Evolutionary conservation across 2,113 vertebrate genomes (phyloP).

Genomic region (Rhynchopsitta pachyrhyncha): DNA sequence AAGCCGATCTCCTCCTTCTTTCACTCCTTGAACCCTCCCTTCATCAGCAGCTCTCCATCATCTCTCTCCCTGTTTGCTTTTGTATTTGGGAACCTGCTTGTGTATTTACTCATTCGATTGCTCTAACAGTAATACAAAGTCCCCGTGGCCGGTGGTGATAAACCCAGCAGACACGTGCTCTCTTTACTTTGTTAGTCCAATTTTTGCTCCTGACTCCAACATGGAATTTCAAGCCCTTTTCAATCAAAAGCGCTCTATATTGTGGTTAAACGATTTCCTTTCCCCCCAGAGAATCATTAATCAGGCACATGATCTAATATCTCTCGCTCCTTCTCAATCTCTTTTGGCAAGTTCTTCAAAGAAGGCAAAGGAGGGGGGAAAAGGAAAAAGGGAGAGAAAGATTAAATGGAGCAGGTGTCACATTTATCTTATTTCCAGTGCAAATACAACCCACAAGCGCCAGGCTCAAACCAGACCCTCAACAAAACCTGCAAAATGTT

Average conservation of each 20-base stretch:
- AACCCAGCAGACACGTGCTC: background rate
- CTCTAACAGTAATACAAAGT: background rate
- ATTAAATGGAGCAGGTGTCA: constrained; percentile 33
- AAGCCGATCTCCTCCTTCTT: background rate
- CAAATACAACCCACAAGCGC: constrained; percentile 53
- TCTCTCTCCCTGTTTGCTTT: background rate
- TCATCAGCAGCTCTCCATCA: background rate
- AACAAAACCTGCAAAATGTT: constrained; percentile 66
- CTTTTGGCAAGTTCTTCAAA: background rate
- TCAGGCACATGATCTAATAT: background rate
- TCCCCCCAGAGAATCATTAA: background rate
- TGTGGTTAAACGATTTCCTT: constrained; percentile 9
- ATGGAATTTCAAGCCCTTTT: background rate
- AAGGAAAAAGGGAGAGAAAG: background rate
- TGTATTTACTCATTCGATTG: background rate
- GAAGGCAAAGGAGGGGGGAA: background rate
- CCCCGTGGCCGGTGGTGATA: background rate
- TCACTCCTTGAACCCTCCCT: background rate
- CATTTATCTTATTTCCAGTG: constrained; percentile 52
- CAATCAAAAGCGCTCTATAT: background rate
- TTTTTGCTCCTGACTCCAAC: background rate
- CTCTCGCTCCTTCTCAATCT: background rate
- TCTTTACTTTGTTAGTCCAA: background rate
- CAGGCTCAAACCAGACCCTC: constrained; percentile 42
- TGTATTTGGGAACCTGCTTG: background rate